Conservation (phyloP, 2,888 invertebrate species). For the Agrochola lota region DNA sequence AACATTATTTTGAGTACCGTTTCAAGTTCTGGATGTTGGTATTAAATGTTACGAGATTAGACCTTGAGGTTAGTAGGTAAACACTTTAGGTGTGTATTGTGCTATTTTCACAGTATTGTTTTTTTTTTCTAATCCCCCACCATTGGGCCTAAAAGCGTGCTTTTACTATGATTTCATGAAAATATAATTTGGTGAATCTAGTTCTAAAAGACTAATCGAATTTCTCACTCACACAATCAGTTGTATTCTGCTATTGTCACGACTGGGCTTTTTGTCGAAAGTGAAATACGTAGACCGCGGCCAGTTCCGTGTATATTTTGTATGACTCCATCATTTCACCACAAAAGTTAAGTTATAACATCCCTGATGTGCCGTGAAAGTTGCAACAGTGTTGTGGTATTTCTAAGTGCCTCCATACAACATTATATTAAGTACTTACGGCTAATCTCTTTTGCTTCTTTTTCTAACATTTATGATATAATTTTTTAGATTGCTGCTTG, state of each 20-base stretch:
- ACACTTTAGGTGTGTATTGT: slow-evolving; percentile 6
- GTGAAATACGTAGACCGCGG: slow-evolving; percentile 62
- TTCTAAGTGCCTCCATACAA: slow-evolving; percentile 35
- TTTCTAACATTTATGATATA: slow-evolving; percentile 44
- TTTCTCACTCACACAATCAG: slow-evolving; percentile 56
- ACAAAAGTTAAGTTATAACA: slow-evolving; percentile 48
- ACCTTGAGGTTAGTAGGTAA: slow-evolving; percentile 43
- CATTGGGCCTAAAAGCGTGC: slow-evolving; percentile 35
- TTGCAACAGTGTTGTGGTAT: slow-evolving; percentile 42
- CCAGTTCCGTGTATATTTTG: slow-evolving; percentile 44
- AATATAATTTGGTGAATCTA: slow-evolving; percentile 39
- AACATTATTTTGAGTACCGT: slow-evolving; percentile 35
- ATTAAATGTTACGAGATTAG: slow-evolving; percentile 33
- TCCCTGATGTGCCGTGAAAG: slow-evolving; percentile 60
- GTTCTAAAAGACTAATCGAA: slow-evolving; percentile 58
- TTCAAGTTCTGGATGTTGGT: slow-evolving; percentile 16
- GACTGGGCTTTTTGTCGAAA: slow-evolving; percentile 64
- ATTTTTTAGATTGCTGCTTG: slow-evolving; percentile 42
- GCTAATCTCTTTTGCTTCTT: slow-evolving; percentile 44
- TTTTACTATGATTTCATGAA: too few relatives aligned
- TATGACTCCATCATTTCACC: slow-evolving; percentile 51
- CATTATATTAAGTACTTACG: slow-evolving; percentile 52
- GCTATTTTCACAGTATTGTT: slow-evolving; percentile 5
- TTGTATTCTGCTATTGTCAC: slow-evolving; percentile 59
- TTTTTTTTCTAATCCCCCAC: too few relatives aligned